Evolutionary conservation across 2,113 vertebrate genomes (phyloP).

Genomic region (Proteles cristata): DNA sequence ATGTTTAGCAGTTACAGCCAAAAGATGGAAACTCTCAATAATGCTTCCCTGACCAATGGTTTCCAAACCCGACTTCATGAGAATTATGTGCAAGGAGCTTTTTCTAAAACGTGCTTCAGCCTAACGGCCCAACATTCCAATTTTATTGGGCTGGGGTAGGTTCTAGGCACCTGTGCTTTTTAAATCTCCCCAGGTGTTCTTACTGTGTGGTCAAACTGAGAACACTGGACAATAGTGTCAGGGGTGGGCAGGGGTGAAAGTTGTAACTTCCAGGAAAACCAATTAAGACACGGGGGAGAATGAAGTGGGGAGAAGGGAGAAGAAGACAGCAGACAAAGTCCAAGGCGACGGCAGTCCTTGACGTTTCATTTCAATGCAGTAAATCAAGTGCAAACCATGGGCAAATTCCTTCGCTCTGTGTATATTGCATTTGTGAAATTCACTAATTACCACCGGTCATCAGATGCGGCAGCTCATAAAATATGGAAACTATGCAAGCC

Average conservation of each 20-base stretch:
- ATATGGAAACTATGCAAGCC: neutral
- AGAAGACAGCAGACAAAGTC: neutral
- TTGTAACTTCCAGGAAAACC: neutral
- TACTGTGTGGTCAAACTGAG: neutral
- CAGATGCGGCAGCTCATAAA: neutral
- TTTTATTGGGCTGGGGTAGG: too few relatives aligned
- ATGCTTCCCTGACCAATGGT: neutral
- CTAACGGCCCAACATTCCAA: neutral
- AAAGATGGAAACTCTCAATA: neutral
- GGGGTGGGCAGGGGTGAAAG: neutral
- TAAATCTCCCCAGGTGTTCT: neutral
- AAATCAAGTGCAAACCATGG: neutral
- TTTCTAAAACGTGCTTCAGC: neutral
- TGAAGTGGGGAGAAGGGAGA: neutral
- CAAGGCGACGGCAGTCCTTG: neutral
- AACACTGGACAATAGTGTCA: neutral
- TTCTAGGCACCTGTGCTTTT: neutral
- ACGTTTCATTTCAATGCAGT: neutral
- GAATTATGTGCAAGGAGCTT: neutral
- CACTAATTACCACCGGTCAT: neutral
- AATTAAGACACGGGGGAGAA: too few relatives aligned
- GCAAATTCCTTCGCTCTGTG: neutral
- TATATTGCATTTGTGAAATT: neutral
- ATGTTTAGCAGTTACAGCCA: neutral
- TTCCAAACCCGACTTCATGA: neutral